Conservation (phyloP, 2,113 vertebrate species). For the Limnothrissa miodon region DNA sequence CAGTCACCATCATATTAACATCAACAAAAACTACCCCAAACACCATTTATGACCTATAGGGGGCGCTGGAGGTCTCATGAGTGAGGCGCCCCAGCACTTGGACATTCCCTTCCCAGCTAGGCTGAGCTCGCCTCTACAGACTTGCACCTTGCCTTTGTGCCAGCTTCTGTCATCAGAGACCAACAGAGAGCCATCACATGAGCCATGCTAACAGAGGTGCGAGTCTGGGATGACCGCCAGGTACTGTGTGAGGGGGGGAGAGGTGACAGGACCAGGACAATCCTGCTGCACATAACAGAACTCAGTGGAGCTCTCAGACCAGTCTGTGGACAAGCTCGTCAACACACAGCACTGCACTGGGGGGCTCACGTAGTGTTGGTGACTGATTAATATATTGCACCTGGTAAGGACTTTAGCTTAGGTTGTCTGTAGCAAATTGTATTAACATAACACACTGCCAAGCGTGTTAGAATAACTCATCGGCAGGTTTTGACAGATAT, state of each 20-base stretch:
- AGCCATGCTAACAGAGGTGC: too few species aligned
- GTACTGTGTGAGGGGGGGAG: not conserved
- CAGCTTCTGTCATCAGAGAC: not conserved
- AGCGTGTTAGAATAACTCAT: constrained; percentile 8
- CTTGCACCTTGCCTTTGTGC: not conserved
- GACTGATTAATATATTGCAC: not conserved
- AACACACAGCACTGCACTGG: not conserved
- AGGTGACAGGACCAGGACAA: not conserved
- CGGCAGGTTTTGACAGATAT: not conserved
- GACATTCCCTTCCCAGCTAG: not conserved
- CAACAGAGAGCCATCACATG: not conserved
- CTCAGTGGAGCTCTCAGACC: not conserved
- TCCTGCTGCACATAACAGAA: not conserved
- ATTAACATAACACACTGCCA: not conserved
- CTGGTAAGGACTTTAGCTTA: not conserved
- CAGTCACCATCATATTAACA: too few species aligned
- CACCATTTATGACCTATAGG: not conserved
- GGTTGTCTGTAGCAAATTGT: not conserved
- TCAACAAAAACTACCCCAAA: not conserved
- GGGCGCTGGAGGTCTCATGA: constrained; percentile 27
- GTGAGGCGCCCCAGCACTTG: constrained; percentile 4
- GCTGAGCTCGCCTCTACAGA: not conserved
- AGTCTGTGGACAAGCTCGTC: not conserved
- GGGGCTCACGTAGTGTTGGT: not conserved
- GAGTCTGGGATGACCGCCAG: not conserved